phyloP scores from a whole-genome alignment of 2,113 vertebrate species.

The Philantomba maxwellii region DNA sequence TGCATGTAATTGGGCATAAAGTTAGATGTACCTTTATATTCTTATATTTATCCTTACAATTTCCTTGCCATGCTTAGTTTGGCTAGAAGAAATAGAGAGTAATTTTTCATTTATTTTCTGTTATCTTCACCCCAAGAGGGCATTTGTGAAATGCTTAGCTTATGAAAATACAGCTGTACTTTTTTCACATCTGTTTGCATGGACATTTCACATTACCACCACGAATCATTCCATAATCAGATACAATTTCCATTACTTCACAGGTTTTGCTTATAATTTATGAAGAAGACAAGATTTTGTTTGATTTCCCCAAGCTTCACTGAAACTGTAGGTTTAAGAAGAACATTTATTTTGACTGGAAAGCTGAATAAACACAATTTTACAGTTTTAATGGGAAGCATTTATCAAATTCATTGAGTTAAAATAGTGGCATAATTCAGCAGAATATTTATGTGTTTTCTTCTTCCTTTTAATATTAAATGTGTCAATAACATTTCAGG shows the following conservation, averaged over 20 bases:
- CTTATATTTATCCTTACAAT: constrained; percentile 48
- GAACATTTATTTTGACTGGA: constrained; percentile 72
- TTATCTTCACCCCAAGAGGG: constrained; percentile 28
- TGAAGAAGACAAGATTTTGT: constrained; percentile 54
- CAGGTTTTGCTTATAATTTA: constrained; percentile 71
- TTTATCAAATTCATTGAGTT: constrained; percentile 52
- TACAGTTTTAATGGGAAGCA: constrained; percentile 48
- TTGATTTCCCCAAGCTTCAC: constrained; percentile 67
- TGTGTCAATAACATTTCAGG: constrained; percentile 26
- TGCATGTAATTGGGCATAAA: neutral
- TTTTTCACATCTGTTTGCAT: neutral
- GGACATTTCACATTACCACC: constrained; percentile 35
- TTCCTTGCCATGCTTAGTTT: constrained; percentile 66
- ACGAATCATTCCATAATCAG: constrained; percentile 7
- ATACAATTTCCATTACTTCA: constrained; percentile 44
- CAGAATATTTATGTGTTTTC: constrained; percentile 43
- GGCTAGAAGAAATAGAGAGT: constrained; percentile 42
- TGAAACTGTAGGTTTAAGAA: constrained; percentile 53
- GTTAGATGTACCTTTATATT: constrained; percentile 27
- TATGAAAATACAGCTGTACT: constrained; percentile 51
- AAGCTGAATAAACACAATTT: constrained; percentile 70
- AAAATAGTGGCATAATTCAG: constrained; percentile 67
- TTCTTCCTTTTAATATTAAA: constrained; percentile 41
- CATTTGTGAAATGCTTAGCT: constrained; percentile 2
- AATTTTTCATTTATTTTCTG: constrained; percentile 58